Base-by-base conservation (phyloP, 2,797 vertebrate species). In the Betta splendens region DNA sequence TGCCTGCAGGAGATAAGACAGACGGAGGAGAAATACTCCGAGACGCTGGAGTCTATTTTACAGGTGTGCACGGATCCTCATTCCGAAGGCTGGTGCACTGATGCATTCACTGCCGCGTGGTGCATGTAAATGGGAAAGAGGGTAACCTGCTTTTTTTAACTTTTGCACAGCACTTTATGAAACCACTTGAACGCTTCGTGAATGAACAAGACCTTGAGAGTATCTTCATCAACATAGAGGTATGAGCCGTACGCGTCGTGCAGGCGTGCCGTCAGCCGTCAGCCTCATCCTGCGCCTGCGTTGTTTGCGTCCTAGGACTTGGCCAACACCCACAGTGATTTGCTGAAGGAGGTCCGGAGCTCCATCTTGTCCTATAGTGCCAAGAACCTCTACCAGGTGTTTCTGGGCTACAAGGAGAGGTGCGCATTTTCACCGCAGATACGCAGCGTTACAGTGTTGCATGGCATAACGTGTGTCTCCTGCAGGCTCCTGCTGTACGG, bases 211-310 rank as follows among this genome's bases (percentile, higher is more conserved):
- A 98, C 61, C 87, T 95, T 0, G 95, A 96, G 77, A 94, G 75
- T 33, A 94, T 98, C 86, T 97, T 97, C 81, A 94, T 95, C 80
- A 98, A 98, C 78, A 79, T 93, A 0, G 83, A 92, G 92, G 96
- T 97, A 82, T 1, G 12, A 7, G 31, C 38, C 23, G 44, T 13
- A 21, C 17, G 40, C 22, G 40, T 4, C 16, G 3, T 12, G 10
- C 28, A 32, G 12, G 3, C 50, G 39, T 17, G 9, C 15, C 7
- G 16, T 49, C 2, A 35, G 13, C 9, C 32, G 17, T 33, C 15
- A 28, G 8, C 22, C 3, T 31, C 59, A 38, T 45, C 25, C 32
- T 58, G 18, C 50, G 59, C 20, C 3, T 38, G 9, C 13, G 1
- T 47, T 50, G 45, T 40, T 8, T 67, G 25, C 43, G 1, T 64